Conservation (phyloP, 2,888 invertebrate species). For the Petrolisthes manimaculis region DNA sequence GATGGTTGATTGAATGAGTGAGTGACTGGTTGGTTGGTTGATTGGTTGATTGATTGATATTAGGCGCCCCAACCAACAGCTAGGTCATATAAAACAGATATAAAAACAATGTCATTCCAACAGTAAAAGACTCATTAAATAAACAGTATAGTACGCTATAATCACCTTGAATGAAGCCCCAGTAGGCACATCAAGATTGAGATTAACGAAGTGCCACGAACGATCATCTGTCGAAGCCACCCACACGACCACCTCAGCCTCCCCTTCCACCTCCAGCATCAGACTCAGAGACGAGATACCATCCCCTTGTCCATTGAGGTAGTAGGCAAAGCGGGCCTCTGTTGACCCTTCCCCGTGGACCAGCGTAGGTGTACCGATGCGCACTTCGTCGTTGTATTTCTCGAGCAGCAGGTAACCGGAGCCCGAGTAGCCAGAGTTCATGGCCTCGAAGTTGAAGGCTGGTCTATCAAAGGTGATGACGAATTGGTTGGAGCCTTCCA, state of each 20-base stretch:
- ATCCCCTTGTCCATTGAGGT: constrained; percentile 21
- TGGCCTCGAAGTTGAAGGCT: neutral
- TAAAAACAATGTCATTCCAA: neutral
- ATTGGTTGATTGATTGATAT: too few species aligned
- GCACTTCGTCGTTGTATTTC: constrained; percentile 4
- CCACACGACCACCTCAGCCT: neutral
- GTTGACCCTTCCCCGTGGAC: neutral
- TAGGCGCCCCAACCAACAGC: too few species aligned
- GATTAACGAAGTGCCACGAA: constrained; percentile 10
- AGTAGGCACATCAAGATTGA: neutral
- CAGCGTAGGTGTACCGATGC: neutral
- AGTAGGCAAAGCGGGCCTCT: constrained; percentile 20
- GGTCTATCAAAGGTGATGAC: neutral
- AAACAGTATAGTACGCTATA: too few species aligned
- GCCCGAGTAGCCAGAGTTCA: constrained; percentile 25
- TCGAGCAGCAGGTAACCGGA: constrained; percentile 20
- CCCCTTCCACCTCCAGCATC: neutral
- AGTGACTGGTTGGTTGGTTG: too few species aligned
- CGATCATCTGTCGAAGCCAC: neutral
- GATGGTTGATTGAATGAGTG: too few species aligned
- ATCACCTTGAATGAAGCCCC: constrained; percentile 12
- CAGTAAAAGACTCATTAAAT: neutral
- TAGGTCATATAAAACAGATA: too few species aligned
- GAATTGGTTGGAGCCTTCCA: constrained; percentile 8
- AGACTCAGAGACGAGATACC: neutral